Percentiles rank a stretch among this genome's conserved stretches.
These are phyloP conservation scores for Imbricaverruca yamaguchii DNA, from an alignment of 2,888 invertebrate genomes.

Conservation along the genomic window DNA sequence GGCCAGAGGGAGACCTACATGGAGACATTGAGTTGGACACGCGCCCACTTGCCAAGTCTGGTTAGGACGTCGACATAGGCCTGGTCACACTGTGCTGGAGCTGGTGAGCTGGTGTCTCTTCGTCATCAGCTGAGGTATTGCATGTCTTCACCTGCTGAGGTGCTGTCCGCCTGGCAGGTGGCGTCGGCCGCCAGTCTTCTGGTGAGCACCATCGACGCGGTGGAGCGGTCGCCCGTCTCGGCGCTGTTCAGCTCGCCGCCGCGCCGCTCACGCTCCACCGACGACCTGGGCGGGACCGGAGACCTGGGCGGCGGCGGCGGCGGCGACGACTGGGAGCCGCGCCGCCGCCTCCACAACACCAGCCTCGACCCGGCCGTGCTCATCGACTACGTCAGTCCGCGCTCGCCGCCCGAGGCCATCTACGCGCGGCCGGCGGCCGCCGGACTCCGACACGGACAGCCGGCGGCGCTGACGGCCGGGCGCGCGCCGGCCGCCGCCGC, in stretches of 20 bases:
- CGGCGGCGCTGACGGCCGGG: neutral
- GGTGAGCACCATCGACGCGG: neutral
- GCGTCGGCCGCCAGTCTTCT: neutral
- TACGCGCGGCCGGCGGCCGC: slow-evolving; percentile 1
- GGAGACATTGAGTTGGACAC: too few species aligned
- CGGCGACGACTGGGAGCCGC: too few species aligned
- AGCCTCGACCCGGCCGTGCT: neutral
- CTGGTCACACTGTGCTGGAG: too few species aligned
- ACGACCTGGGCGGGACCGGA: neutral
- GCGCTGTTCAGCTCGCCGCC: slow-evolving; percentile 14
- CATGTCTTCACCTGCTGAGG: too few species aligned
- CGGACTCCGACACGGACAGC: neutral
- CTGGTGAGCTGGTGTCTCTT: too few species aligned
- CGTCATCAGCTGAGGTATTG: too few species aligned
- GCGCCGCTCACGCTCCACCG: neutral
- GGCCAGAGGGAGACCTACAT: too few species aligned
- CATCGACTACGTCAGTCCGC: neutral
- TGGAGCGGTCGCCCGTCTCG: neutral
- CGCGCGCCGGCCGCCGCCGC: neutral
- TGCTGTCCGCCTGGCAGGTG: too few species aligned
- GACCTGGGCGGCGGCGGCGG: neutral
- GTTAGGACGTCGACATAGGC: too few species aligned
- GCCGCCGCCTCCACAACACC: neutral
- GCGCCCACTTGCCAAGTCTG: too few species aligned
- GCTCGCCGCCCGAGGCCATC: slow-evolving; percentile 1